phyloP scores from a whole-genome alignment of 2,113 vertebrate species.

The Oreocharis arfaki region DNA sequence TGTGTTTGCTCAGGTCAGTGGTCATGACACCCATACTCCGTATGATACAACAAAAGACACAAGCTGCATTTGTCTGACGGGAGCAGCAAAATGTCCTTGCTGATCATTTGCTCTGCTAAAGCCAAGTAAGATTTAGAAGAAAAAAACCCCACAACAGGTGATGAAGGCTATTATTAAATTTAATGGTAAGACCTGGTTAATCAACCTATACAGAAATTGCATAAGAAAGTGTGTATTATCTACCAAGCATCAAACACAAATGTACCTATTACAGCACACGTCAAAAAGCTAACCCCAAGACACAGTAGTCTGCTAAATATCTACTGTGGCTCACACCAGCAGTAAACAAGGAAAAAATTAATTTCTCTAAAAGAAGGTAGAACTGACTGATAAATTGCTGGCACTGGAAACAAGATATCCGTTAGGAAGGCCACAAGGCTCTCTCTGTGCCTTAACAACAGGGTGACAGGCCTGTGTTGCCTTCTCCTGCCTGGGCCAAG shows the following conservation, averaged over 20 bases:
- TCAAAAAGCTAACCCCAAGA: neutral
- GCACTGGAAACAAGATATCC: neutral
- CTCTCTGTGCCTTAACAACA: neutral
- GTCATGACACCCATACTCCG: neutral
- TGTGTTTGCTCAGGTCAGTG: neutral
- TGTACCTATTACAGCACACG: neutral
- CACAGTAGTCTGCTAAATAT: neutral
- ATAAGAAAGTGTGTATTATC: neutral
- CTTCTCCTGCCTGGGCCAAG: neutral
- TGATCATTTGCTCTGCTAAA: neutral
- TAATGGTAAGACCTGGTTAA: neutral
- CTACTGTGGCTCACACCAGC: neutral
- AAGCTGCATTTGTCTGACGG: neutral
- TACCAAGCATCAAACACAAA: neutral
- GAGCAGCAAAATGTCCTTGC: neutral
- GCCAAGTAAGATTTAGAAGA: neutral
- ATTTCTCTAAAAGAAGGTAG: neutral
- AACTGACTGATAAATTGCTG: neutral
- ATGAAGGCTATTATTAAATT: neutral
- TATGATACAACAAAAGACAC: neutral
- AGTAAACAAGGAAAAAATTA: neutral
- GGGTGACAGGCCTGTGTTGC: neutral
- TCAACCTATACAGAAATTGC: neutral
- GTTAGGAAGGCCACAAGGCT: neutral
- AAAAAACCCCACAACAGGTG: neutral